Percentiles rank a stretch among this genome's conserved stretches.
phyloP scores from a whole-genome alignment of 2,888 invertebrate genomes.

The Bruchidius siliquastri region DNA sequence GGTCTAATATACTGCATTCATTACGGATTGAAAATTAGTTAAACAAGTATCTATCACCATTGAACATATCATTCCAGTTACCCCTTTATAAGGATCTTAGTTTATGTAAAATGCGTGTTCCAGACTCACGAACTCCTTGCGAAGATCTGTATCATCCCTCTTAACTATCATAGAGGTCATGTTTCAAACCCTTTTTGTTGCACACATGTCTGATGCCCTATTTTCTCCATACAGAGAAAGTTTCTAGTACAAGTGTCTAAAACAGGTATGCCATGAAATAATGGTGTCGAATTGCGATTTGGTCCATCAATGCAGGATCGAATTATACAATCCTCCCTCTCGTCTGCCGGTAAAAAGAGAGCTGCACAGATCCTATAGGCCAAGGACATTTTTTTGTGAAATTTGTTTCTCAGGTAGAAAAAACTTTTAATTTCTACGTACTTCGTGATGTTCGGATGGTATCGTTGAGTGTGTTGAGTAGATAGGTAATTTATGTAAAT shows the following conservation, averaged over 20 bases:
- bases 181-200: not conserved
- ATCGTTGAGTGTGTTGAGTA: no score
- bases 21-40: no score
- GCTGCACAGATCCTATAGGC: not conserved
- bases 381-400: not conserved
- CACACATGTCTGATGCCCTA: not conserved
- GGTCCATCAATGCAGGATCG: not conserved
- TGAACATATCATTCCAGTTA: no score
- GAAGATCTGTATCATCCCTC: not conserved
- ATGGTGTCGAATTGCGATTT: not conserved
- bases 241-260: not conserved
- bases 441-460: not conserved
- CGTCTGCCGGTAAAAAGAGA: not conserved
- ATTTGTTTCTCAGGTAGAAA: not conserved
- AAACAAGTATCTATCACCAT: no score
- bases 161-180: not conserved
- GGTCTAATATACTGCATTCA: no score
- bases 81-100: no score
- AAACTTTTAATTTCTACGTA: not conserved
- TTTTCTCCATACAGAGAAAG: not conserved
- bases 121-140: no score
- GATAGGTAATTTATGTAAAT: not conserved
- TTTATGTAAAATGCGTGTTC: no score
- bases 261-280: not conserved
- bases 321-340: not conserved